Conservation (phyloP, 1,140 invertebrate genomes). For the Trachymyrmex cornetzi region DNA sequence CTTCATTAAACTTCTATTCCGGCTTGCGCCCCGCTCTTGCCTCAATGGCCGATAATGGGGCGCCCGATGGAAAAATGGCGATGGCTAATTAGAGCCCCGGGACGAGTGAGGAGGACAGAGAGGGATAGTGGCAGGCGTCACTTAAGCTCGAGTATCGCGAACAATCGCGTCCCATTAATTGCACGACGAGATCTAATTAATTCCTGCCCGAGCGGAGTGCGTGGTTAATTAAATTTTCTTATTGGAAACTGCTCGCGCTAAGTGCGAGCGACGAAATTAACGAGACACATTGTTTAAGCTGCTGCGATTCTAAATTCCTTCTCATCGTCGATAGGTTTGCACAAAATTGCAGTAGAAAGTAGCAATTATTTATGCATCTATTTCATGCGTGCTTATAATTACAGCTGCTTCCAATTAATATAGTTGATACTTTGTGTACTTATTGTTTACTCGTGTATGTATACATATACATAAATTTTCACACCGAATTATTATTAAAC, state of each 20-base stretch:
- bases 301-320: conserved; percentile 43
- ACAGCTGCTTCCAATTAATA: neutral
- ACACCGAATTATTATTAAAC: no score
- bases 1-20: conserved; percentile 78
- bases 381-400: neutral
- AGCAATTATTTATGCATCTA: neutral
- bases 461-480: no score
- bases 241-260: conserved; percentile 54
- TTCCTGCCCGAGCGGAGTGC: conserved; percentile 33
- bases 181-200: conserved; percentile 67
- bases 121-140: conserved; percentile 37
- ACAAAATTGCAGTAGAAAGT: neutral
- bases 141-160: conserved; percentile 65
- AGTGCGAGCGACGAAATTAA: conserved; percentile 67
- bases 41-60: conserved; percentile 75
- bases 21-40: conserved; percentile 69
- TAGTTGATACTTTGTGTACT: neutral
- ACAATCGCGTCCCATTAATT: conserved; percentile 71
- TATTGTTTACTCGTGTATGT: no score
- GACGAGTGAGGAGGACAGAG: conserved; percentile 24
- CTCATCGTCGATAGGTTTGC: neutral
- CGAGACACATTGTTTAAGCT: conserved; percentile 67
- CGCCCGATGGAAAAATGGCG: conserved; percentile 76
- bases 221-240: conserved; percentile 67
- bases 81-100: conserved; percentile 67